Percentiles rank a stretch among this genome's conserved stretches.
Evolutionary conservation across 2,888 invertebrate species (phyloP).

Genomic region (Amblyjoppa fuscipennis): DNA sequence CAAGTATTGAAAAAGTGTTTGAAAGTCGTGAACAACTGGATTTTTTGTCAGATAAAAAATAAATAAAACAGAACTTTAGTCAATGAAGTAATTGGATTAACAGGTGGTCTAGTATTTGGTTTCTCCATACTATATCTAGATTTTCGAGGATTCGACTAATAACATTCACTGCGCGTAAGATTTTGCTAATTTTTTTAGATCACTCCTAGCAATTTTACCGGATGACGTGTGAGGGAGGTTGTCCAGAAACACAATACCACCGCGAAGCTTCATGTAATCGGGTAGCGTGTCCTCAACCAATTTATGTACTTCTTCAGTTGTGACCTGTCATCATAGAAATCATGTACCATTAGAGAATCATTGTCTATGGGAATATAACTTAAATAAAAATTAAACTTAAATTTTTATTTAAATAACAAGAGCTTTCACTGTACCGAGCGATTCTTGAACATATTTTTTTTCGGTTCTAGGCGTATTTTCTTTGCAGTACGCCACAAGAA

Average conservation of each 20-base stretch:
- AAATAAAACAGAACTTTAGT: neutral
- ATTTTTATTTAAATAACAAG: neutral
- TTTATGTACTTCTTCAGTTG: conserved; percentile 76
- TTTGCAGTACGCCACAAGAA: neutral
- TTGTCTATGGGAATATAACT: neutral
- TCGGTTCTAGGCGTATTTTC: neutral
- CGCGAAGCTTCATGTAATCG: conserved; percentile 75
- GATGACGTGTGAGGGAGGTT: conserved; percentile 76
- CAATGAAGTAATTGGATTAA: neutral
- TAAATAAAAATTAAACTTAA: no score
- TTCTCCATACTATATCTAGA: neutral
- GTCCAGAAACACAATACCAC: conserved; percentile 78
- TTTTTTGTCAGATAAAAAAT: neutral
- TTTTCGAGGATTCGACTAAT: neutral
- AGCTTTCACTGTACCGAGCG: neutral
- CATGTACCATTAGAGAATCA: conserved; percentile 18
- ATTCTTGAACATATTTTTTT: neutral
- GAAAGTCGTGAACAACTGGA: no score
- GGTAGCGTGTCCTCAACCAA: conserved; percentile 73
- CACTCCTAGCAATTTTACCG: conserved; percentile 75
- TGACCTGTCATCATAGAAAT: conserved; percentile 72
- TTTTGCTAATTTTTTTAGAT: conserved; percentile 56
- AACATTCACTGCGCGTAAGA: conserved; percentile 32
- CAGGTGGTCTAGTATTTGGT: neutral
- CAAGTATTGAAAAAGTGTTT: no score